Percentiles rank a stretch among this genome's conserved stretches.
Conservation (phyloP, 2,797 vertebrate genomes). For the Anableps anableps region DNA sequence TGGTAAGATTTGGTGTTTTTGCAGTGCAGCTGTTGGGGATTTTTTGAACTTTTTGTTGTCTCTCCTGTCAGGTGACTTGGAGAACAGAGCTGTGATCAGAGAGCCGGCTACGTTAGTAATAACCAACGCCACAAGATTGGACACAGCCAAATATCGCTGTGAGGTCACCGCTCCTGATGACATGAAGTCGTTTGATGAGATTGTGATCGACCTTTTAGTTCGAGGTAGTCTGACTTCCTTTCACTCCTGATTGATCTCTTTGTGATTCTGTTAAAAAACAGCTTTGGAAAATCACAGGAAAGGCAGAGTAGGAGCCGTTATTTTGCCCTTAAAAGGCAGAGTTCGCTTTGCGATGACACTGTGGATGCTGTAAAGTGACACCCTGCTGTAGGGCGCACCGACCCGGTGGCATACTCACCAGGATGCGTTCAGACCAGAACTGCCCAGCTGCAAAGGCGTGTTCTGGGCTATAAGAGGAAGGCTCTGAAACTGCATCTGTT, state of each 20-base stretch:
- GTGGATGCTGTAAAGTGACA: conserved; percentile 77
- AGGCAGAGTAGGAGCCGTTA: conserved; percentile 20
- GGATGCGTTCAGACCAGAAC: conserved; percentile 78
- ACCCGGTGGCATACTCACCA: conserved; percentile 72
- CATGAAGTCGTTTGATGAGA: conserved; percentile 89
- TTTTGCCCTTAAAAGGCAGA: conserved; percentile 44
- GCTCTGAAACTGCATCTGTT: conserved; percentile 83
- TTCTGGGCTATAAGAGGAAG: conserved; percentile 82
- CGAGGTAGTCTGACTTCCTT: conserved; percentile 83
- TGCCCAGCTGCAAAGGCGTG: conserved; percentile 81
- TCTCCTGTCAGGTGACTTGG: conserved; percentile 85
- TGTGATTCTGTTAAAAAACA: background rate
- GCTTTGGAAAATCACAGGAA: background rate
- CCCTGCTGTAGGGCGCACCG: conserved; percentile 62
- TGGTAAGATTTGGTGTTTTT: no score
- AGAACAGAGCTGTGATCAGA: conserved; percentile 86
- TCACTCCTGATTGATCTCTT: background rate
- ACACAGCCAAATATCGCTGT: conserved; percentile 93
- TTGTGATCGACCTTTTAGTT: conserved; percentile 89
- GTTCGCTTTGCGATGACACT: conserved; percentile 54
- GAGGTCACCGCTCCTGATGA: conserved; percentile 92
- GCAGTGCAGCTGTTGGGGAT: background rate
- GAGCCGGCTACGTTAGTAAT: conserved; percentile 90
- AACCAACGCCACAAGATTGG: conserved; percentile 89
- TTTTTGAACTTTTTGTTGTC: background rate